Conservation (phyloP, 2,888 invertebrate genomes). For the Synergus laeviventris region DNA sequence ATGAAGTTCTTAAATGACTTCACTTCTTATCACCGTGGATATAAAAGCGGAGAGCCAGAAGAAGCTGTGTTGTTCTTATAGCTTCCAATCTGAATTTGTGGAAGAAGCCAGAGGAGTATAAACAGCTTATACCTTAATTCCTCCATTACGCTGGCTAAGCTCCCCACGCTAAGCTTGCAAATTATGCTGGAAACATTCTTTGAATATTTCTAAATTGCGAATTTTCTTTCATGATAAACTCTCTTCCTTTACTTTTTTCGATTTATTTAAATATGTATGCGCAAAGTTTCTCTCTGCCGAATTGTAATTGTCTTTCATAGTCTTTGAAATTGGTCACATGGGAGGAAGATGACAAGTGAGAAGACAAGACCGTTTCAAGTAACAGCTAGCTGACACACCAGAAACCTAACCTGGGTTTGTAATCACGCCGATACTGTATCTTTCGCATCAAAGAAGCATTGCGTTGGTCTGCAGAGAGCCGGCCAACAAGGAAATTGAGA, state of each 20-base stretch:
- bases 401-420: conserved; percentile 47
- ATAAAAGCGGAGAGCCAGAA: conserved; percentile 8
- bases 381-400: conserved; percentile 40
- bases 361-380: not conserved
- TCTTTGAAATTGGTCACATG: not conserved
- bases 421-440: conserved; percentile 48
- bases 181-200: conserved; percentile 16
- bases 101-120: conserved; percentile 50
- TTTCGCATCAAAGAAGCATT: conserved; percentile 50
- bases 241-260: not conserved
- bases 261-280: not conserved
- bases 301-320: too few species aligned
- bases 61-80: conserved; percentile 49
- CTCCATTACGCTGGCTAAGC: conserved; percentile 58
- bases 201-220: not conserved
- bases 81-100: conserved; percentile 56
- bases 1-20: not conserved
- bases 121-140: conserved; percentile 62
- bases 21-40: conserved; percentile 10
- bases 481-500: conserved; percentile 60
- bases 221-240: not conserved
- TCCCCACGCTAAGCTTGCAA: conserved; percentile 19
- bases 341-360: not conserved
- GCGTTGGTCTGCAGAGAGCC: conserved; percentile 40
- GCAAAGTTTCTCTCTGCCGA: too few species aligned